Conservation (phyloP, 1,140 invertebrate genomes). For the Amyelois transitella region DNA sequence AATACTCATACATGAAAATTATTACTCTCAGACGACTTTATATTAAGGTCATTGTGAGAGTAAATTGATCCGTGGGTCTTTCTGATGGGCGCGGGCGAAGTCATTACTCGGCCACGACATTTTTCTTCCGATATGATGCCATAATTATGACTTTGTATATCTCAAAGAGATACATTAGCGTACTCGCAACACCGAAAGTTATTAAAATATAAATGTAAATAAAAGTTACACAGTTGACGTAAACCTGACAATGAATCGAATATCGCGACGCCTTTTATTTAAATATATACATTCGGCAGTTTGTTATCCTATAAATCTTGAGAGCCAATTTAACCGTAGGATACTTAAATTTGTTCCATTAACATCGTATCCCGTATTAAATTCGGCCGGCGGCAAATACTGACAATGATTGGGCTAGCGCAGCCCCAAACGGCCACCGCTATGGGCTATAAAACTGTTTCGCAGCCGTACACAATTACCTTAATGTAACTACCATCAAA, state of each 20-base stretch:
- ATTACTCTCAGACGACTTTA: slow-evolving; percentile 56
- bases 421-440: slow-evolving; percentile 48
- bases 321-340: slow-evolving; percentile 43
- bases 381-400: slow-evolving; percentile 47
- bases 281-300: slow-evolving; percentile 38
- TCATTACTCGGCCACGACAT: slow-evolving; percentile 21
- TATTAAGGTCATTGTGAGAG: slow-evolving; percentile 59
- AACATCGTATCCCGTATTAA: slow-evolving; percentile 50
- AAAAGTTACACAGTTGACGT: slow-evolving; percentile 14
- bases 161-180: slow-evolving; percentile 11
- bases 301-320: slow-evolving; percentile 56
- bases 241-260: slow-evolving; percentile 19
- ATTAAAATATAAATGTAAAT: slow-evolving; percentile 16
- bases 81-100: slow-evolving; percentile 36
- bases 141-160: slow-evolving; percentile 25
- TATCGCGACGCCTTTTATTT: slow-evolving; percentile 26
- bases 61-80: slow-evolving; percentile 53
- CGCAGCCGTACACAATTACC: slow-evolving; percentile 61
- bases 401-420: slow-evolving; percentile 53
- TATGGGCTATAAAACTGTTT: slow-evolving; percentile 62
- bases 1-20: slow-evolving; percentile 58
- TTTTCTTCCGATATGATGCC: slow-evolving; percentile 29
- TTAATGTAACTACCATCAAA: slow-evolving; percentile 67
- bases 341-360: slow-evolving; percentile 57
- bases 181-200: slow-evolving; percentile 2